phyloP scores from a whole-genome alignment of 2,888 invertebrate genomes.

The Oxycera nigricornis region DNA sequence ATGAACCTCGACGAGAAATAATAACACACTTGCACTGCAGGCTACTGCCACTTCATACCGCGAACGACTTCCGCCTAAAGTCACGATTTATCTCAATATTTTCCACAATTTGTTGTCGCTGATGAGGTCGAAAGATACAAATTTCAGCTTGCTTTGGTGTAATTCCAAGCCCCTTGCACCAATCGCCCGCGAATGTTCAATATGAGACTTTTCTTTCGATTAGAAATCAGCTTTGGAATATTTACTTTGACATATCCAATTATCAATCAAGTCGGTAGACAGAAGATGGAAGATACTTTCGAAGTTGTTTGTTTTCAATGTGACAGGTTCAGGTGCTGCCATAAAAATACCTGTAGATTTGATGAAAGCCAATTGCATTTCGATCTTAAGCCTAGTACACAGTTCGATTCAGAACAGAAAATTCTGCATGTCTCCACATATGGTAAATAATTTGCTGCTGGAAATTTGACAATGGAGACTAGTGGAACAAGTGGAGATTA shows the following conservation, averaged over 20 bases:
- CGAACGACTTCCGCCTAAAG: background rate
- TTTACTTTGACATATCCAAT: slow-evolving; percentile 41
- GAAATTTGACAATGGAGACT: too few species aligned
- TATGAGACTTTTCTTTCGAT: background rate
- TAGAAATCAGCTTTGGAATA: slow-evolving; percentile 17
- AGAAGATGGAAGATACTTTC: slow-evolving; percentile 11
- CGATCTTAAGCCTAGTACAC: too few species aligned
- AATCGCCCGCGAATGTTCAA: background rate
- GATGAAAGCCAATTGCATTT: too few species aligned
- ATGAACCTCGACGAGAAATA: background rate
- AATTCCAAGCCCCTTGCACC: too few species aligned
- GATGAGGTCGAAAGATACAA: too few species aligned
- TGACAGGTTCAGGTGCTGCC: background rate
- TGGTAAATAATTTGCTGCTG: too few species aligned
- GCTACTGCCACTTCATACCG: slow-evolving; percentile 15
- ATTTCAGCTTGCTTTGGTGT: too few species aligned
- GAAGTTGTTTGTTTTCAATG: slow-evolving; percentile 7
- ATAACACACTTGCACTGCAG: background rate
- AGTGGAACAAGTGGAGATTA: too few species aligned
- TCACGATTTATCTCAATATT: background rate
- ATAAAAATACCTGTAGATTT: too few species aligned
- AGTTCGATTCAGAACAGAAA: too few species aligned
- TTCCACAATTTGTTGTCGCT: background rate
- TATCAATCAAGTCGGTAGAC: slow-evolving; percentile 38
- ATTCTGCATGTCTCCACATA: too few species aligned